These are phyloP conservation scores for Thripadectes ignobilis DNA, from an alignment of 2,797 vertebrate species.

Conservation along the genomic window DNA sequence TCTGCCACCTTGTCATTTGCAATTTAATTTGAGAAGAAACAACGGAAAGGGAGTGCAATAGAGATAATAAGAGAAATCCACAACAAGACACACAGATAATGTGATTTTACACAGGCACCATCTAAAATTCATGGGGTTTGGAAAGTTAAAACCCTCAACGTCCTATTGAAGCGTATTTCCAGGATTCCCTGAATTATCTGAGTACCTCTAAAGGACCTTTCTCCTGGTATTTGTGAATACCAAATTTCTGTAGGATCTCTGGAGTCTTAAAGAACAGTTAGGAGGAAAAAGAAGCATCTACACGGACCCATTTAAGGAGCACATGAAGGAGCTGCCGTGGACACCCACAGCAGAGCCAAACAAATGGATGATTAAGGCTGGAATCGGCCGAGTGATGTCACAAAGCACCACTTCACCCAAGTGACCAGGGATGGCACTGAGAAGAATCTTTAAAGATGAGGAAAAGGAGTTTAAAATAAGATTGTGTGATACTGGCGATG, in stretches of 20 bases:
- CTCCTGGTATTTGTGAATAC: background rate
- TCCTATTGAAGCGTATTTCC: background rate
- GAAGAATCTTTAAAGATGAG: background rate
- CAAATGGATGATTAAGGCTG: background rate
- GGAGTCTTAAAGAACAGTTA: background rate
- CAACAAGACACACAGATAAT: background rate
- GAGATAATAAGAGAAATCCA: background rate
- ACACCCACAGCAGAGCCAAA: background rate
- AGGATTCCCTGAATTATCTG: background rate
- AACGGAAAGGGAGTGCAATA: background rate
- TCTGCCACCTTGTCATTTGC: background rate
- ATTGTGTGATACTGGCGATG: background rate
- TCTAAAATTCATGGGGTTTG: background rate
- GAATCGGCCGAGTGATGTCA: fast-evolving
- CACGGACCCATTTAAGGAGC: background rate
- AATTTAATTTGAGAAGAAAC: background rate
- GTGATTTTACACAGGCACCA: background rate
- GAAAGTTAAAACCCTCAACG: background rate
- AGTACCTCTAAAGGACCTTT: background rate
- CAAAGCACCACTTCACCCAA: background rate
- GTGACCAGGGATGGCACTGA: fast-evolving
- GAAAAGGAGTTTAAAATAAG: background rate
- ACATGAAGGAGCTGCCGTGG: background rate
- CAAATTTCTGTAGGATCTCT: background rate
- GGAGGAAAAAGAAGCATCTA: background rate